A percentile compares a stretch with the other conserved stretches of the same genome.
Conservation (phyloP, 2,113 vertebrate species). For the Menura novaehollandiae region DNA sequence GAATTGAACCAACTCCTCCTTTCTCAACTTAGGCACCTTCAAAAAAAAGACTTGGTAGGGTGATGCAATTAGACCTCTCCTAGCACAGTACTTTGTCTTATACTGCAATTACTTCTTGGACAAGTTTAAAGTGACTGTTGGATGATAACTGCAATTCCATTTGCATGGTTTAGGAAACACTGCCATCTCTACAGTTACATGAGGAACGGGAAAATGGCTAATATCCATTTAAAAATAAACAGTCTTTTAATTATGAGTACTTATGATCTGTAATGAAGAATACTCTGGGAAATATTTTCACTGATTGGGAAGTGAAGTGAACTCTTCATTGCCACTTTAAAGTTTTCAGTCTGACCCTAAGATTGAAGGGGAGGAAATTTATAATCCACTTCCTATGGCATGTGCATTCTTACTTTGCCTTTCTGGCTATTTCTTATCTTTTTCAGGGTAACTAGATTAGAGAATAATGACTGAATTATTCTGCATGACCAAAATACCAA, state of each 20-base stretch:
- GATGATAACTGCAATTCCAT: not conserved
- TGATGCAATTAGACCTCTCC: not conserved
- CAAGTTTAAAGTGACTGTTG: not conserved
- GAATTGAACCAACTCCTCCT: not conserved
- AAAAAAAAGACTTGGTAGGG: not conserved
- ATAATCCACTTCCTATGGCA: not conserved
- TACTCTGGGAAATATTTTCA: not conserved
- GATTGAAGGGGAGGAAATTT: not conserved
- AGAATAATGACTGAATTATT: not conserved
- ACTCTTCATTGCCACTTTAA: not conserved
- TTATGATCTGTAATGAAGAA: not conserved
- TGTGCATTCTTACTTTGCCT: not conserved
- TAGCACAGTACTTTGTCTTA: not conserved
- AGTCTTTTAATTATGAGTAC: not conserved
- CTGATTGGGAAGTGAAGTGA: not conserved
- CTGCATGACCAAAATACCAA: not conserved
- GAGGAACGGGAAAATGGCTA: not conserved
- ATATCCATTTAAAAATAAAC: slow-evolving; percentile 1
- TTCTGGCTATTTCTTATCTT: not conserved
- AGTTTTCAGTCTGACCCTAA: not conserved
- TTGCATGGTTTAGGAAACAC: not conserved
- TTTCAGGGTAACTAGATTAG: not conserved
- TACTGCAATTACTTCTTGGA: not conserved
- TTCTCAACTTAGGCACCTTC: not conserved
- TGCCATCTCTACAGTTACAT: not conserved